Conservation (phyloP, 2,113 vertebrate species). For the Stictonetta naevosa region DNA sequence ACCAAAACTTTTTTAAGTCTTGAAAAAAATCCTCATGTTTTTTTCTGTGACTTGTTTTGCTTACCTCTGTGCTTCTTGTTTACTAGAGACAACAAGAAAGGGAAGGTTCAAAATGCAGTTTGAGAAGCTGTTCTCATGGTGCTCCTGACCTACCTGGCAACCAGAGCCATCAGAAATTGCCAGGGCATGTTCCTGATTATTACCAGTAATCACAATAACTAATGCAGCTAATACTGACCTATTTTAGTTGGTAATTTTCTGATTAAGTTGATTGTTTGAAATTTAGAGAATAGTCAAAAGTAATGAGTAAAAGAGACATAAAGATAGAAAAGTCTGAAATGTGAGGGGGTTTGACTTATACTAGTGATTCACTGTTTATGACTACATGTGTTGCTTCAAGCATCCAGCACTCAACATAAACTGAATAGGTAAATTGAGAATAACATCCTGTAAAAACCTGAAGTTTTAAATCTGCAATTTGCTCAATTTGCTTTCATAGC, state of each 20-base stretch:
- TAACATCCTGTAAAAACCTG: background rate
- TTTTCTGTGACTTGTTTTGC: constrained; percentile 5
- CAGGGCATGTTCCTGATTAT: background rate
- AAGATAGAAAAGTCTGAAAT: background rate
- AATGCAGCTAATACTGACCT: background rate
- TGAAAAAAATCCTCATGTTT: background rate
- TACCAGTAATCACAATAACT: background rate
- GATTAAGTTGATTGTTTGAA: background rate
- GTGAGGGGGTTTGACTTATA: background rate
- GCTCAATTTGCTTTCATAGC: background rate
- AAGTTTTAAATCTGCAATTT: background rate
- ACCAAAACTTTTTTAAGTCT: background rate
- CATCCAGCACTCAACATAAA: background rate
- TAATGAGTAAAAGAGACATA: background rate
- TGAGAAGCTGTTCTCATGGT: background rate
- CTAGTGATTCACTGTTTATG: background rate
- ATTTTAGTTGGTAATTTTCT: background rate
- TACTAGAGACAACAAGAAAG: background rate
- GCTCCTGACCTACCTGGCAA: background rate
- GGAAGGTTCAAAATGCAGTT: background rate
- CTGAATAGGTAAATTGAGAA: background rate
- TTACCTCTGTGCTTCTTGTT: constrained; percentile 11
- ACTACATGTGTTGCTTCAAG: background rate
- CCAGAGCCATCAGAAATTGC: background rate
- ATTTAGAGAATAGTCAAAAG: background rate